Evolutionary conservation across 2,888 invertebrate genomes (phyloP), one percentile per base, ranked within the genome.

Genomic region (Amphipyra tragopoginis): DNA sequence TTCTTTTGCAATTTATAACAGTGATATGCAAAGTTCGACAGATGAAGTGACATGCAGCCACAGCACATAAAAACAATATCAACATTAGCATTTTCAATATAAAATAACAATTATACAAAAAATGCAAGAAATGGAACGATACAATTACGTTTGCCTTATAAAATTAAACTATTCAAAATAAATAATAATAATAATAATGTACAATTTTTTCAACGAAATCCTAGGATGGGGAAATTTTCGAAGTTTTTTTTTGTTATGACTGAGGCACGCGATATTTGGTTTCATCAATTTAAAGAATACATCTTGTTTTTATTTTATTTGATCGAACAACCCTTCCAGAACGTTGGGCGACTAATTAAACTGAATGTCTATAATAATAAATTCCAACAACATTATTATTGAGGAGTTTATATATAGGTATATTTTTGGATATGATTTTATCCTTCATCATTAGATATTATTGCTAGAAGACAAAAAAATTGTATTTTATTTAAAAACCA

Each of bases 41-140:
- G 57, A 75, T 56, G 60, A 55, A 73, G 72, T 72, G 65, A 74
- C 40, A 51, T 65, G 59, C 45, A 72, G 62, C 72, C 56, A 70
- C 57, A 74, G 71, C 71, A 75, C 80, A 74, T 72, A 70, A 87
- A 91, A 90, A 88, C 90, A 90, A 90, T 90, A 80, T 90, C 86
- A 92, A 93, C 90, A 91, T 87, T 85, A 86, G 90, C 88, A 87
- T 88, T 90, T 77, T 86, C 81, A 80, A 84, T 90, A 89, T 87
- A 90, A 92, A 91, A 86, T 90, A 93, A 93, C 93, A 93, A 90
- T 93, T 89, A 89, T 89, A 93, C 90, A 91, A 83, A 92, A 91
- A 94, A 93, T 93, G 93, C 93, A 91, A 88, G 86, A 89, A 89
- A 89, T 93, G 93, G 93, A 94, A 93, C 92, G 90, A 92, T 90